Base-by-base conservation (phyloP, 2,888 invertebrate genomes). In the Nemurella pictetii region DNA sequence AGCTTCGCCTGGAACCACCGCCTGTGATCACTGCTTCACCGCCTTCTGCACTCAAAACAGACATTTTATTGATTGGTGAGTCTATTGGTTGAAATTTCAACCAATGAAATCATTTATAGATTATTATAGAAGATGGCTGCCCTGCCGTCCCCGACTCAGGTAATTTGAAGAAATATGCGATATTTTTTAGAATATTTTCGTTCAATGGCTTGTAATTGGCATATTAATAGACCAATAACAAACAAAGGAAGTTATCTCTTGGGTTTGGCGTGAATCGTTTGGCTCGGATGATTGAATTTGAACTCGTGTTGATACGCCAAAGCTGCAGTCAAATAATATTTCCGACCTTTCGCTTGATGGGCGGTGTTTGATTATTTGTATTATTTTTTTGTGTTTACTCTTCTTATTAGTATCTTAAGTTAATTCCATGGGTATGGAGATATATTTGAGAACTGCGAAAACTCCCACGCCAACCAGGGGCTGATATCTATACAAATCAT, bases 121-220 rank as follows among this genome's bases (percentile, higher is more conserved):
- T 36, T 74, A 83, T 74, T 80, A 84, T 85, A 89, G 94, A 95
- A 95, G 92, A 95, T 95, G 95, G 95, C 95, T 93, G 94, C 95
- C 91, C 93, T 95, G 94, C 95, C 95, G 92, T 95, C 95, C 93
- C 95, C 95, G 92, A 95, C 95, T 91, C 95, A 95, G 95, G 95
- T 95, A 94, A 72, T 92, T 91, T 88, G 20, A 29, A 4, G 5
- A 30, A 78, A 78, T 30, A 78, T 30, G 5, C 30, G 78, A 30
- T 75, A 75, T 75, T 27, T 27, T 9, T 75, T 25, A 26, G 5
- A 75, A 28, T 27, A 75, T 75, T 87, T 86, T 83, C 88, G 87
- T 89, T 89, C 89, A 87, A 87, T 87, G 87, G 86, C 86, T 87
- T 84, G 35, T 78, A 85, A 83, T 87, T 88, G 88, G 88, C 87